These are phyloP conservation scores for Chromis chromis DNA, from an alignment of 2,797 vertebrate species.

Conservation along the genomic window DNA sequence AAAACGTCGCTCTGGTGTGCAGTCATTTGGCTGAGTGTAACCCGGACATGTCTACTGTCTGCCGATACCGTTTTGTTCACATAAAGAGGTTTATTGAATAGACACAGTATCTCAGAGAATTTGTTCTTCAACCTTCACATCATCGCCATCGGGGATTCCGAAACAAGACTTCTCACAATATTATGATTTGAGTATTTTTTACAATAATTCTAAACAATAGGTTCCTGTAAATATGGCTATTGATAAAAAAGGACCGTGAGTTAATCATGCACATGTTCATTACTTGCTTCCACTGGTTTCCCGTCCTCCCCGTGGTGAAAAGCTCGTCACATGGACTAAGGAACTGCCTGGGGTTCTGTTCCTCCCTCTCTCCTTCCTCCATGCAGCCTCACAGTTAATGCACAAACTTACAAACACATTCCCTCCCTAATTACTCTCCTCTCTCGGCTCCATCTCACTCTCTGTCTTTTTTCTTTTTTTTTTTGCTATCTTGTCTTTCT, in stretches of 20 bases:
- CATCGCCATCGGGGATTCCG: too few species aligned
- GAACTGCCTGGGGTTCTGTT: slow-evolving; percentile 26
- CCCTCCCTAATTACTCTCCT: not conserved
- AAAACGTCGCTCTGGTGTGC: too few species aligned
- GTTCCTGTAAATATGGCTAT: not conserved
- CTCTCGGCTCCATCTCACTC: slow-evolving; percentile 12
- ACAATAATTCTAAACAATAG: not conserved
- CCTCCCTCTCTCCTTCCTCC: not conserved
- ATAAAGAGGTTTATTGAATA: too few species aligned
- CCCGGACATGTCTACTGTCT: too few species aligned
- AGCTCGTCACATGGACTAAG: slow-evolving; percentile 25
- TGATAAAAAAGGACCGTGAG: slow-evolving; percentile 6
- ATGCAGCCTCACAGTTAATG: slow-evolving; percentile 7
- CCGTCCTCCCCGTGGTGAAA: slow-evolving; percentile 3
- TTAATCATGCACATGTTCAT: slow-evolving; percentile 18
- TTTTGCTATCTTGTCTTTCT: not conserved
- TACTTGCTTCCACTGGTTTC: slow-evolving; percentile 3
- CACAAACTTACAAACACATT: slow-evolving; percentile 34
- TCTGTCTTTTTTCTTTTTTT: slow-evolving; percentile 1
- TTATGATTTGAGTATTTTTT: slow-evolving; percentile 1
- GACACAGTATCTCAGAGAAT: too few species aligned
- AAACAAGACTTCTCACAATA: too few species aligned
- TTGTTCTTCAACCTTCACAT: too few species aligned
- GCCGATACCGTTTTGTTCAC: too few species aligned
- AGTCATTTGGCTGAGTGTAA: too few species aligned